Base-by-base conservation (phyloP, 2,797 vertebrate genomes). In the Nannoperca australis region DNA sequence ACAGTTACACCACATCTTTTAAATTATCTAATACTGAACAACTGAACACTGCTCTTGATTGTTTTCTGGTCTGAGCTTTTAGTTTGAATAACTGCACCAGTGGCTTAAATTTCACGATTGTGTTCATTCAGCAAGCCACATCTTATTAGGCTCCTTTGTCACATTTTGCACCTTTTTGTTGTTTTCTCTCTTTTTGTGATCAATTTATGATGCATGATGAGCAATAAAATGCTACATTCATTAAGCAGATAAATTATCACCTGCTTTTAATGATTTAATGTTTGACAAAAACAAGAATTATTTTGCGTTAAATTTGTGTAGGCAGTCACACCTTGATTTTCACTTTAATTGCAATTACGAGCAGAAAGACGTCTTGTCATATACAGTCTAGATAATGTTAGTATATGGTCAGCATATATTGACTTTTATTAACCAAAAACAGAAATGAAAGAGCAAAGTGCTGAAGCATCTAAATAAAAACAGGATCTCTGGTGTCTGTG, bases 401-500 rank as follows among this genome's bases (percentile, higher is more conserved):
- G 36, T 36, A 36, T 36, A 36, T 36, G 5, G 59, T 0, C 32
- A 20, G 20, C 50, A 6, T 32, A 30, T 30, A 44, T 14, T 44
- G 13, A 79, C 9, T 32, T 60, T n/a, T 13, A 49, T 30, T 11
- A 20, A 54, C 15, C 10, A 20, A 44, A 56, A 56, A 58, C 17
- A 9, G 27, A 61, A 55, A 54, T 49, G 7, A 40, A 51, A 38
- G 42, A 61, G 38, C 20, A 55, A 42, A 42, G 53, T 59, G 27
- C 38, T 20, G 22, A 49, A 61, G 22, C 18, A 34, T 65, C 54
- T 67, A 54, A 82, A 76, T 67, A 72, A 79, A 79, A 81, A 66
- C 38, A n/a, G 38, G 27, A 81, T 76, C 62, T 82, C 71, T 34
- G 62, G 76, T 75, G 78, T 83, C 64, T 78, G 76, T 71, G 71